Base-by-base conservation (phyloP, 2,797 vertebrate genomes). In the Lepidocolaptes lacrymiger region DNA sequence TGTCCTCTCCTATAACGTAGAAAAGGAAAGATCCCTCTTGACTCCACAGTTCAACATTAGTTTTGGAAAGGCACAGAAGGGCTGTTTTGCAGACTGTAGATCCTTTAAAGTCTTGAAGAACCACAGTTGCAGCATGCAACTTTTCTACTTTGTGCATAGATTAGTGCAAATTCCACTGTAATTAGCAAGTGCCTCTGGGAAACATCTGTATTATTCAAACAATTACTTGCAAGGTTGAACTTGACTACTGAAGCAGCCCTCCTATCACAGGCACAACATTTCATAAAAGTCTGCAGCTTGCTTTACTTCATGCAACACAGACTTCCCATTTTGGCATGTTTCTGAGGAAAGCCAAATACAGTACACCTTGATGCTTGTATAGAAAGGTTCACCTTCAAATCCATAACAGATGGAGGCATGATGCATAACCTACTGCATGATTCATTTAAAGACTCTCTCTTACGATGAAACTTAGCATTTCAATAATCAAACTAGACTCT, bases 381-480 rank as follows among this genome's bases (percentile, higher is more conserved):
- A 59, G 69, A 84, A 88, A 85, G 49, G 66, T 59, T 91, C 83
- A 90, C 66, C 90, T 86, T 84, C 88, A 85, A 91, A 78, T 74
- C 84, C 12, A 0, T 44, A 93, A 75, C 69, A 88, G 62, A 91
- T 66, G 66, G 48, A 74, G 58, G 82, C 68, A 93, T 30, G 88
- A 63, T 39, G 73, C 71, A 82, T 63, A 93, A 92, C 30, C 34
- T 49, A 43, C 34, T 68, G 52, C 63, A 69, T 14, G 30, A 81
- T 44, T 89, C 69, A 82, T 63, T 89, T 54, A 76, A 93, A 85
- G 77, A 61, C 62, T 74, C 46, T 80, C 64, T 78, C 73, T 72
- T 54, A 56, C 71, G 13, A 63, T 17, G 41, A 34, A 93, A 51
- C 51, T 86, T 69, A 75, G 37, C 52, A 56, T 91, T 85, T 77